Base-by-base conservation (phyloP, 64 coral and sea anemone genomes). In the Catalaphyllia jardinei region DNA sequence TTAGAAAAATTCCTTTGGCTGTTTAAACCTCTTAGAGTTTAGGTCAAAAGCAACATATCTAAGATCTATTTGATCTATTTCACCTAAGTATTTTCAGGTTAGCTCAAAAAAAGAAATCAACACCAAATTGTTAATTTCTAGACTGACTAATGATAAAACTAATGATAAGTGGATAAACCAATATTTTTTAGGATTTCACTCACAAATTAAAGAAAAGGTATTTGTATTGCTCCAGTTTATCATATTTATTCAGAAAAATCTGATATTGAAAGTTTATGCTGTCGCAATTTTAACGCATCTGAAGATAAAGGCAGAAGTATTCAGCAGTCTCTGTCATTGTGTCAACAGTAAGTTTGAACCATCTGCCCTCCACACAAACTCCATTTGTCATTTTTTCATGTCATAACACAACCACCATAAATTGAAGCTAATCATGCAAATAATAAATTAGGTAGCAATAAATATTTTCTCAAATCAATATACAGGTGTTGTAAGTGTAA, bases 301-400 rank as follows among this genome's bases (percentile, higher is more conserved):
- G 11, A 57, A 57, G 11, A 57, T 57, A 54, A 10, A 24, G 20
- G 64, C 64, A 4, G 0, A n/a, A 22, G 9, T 24, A 67, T n/a
- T n/a, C n/a, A 6, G 22, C 65, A 24, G 5, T 24, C 22, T 69
- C 20, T 25, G n/a, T 7, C 4, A 11, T n/a, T 69, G 13, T 16
- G 20, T 51, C 51, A 51, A 69, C 60, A 71, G 29, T n/a, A 31
- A 27, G 33, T 35, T 51, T 24, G 10, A 42, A 69, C 62, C 60
- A 83, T 83, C 60, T 83, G 80, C 31, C 67, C 80, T 35, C 17
- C 12, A 77, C 39, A n/a, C 13, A 61, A 80, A 60, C 61, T 63
- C 81, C 81, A 85, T 71, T 85, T 51, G 62, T 85, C 33, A 55
- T 29, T 71, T 29, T 31, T 31, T 80, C 28, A 61, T 61, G 54